These are phyloP conservation scores for Troides helena DNA, from an alignment of 2,888 invertebrate genomes.

Conservation along the genomic window DNA sequence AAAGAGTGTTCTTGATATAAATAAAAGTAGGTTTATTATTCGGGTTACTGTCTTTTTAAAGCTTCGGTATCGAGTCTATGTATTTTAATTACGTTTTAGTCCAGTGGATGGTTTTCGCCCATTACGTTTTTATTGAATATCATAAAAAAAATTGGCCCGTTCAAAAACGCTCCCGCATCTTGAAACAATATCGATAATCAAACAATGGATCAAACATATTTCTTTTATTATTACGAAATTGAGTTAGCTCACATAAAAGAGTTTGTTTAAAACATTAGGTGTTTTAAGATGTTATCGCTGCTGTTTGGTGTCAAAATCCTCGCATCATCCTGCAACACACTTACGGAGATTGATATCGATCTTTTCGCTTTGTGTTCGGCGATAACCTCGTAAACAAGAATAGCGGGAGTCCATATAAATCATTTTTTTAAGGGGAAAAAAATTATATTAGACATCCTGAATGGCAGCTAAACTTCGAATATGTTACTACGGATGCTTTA, in stretches of 20 bases:
- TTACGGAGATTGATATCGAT: constrained; percentile 65
- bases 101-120: not conserved
- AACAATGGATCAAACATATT: constrained; percentile 55
- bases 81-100: not conserved
- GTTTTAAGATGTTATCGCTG: constrained; percentile 74
- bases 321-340: constrained; percentile 77
- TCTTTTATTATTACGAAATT: constrained; percentile 74
- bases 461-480: not conserved
- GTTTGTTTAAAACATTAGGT: constrained; percentile 80
- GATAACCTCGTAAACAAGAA: constrained; percentile 74
- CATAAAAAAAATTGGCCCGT: not conserved
- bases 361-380: constrained; percentile 65
- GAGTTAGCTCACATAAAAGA: constrained; percentile 76
- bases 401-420: constrained; percentile 77
- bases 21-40: no score
- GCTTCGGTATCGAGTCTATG: not conserved
- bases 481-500: not conserved
- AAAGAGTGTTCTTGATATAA: no score
- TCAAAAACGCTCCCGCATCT: constrained; percentile 26
- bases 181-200: constrained; percentile 40
- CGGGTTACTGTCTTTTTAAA: not conserved
- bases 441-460: constrained; percentile 3
- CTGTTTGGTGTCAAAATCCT: constrained; percentile 79
- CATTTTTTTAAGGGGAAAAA: constrained; percentile 49
- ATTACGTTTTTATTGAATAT: constrained; percentile 19